Conservation (phyloP, 2,888 invertebrate species). For the Parascotia fuliginaria region DNA sequence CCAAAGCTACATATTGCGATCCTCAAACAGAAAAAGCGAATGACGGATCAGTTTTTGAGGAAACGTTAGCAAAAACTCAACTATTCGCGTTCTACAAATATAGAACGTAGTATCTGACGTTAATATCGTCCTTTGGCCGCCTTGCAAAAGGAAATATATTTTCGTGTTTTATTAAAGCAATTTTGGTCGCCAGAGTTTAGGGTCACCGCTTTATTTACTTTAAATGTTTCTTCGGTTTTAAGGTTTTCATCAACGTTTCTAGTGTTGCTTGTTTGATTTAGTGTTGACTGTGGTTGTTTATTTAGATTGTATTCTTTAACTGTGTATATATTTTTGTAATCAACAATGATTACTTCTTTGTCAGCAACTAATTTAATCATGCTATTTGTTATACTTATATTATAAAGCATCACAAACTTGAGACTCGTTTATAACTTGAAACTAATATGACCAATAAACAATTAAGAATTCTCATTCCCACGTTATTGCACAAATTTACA, state of each 20-base stretch:
- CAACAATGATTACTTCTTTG: too few relatives aligned
- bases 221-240: constrained; percentile 2
- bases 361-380: too few relatives aligned
- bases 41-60: constrained; percentile 23
- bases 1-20: constrained; percentile 29
- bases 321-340: too few relatives aligned
- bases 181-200: constrained; percentile 50
- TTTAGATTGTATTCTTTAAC: too few relatives aligned
- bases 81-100: constrained; percentile 28
- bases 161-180: constrained; percentile 72
- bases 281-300: background rate
- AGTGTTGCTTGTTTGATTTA: background rate
- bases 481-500: constrained; percentile 32
- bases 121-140: constrained; percentile 52
- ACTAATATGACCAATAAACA: constrained; percentile 37
- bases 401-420: constrained; percentile 7
- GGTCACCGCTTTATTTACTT: constrained; percentile 45
- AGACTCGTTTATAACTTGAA: constrained; percentile 6
- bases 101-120: constrained; percentile 42
- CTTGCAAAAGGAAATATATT: constrained; percentile 66
- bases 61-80: constrained; percentile 35
- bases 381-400: background rate
- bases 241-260: background rate
- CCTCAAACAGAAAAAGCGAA: constrained; percentile 34
- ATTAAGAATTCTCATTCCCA: constrained; percentile 32